Percentiles rank a stretch among this genome's conserved stretches.
Evolutionary conservation across 2,797 vertebrate species (phyloP).

Genomic region (Lateolabrax maculatus): DNA sequence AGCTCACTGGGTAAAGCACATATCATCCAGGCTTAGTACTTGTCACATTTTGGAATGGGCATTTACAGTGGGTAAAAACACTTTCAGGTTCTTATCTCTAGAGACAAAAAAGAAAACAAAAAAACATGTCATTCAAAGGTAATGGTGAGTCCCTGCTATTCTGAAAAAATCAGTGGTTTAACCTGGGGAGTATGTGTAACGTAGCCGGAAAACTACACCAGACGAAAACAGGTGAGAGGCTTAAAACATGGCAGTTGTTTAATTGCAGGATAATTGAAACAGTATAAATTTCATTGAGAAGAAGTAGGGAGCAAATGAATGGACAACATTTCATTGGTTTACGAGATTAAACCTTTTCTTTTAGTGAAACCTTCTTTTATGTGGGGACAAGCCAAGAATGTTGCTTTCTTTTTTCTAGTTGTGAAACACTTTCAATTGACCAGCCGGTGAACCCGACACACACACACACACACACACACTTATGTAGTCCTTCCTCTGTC

Average conservation of each 20-base stretch:
- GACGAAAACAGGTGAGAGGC: neutral
- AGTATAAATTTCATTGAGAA: neutral
- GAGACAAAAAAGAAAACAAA: neutral
- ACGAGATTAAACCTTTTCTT: constrained; percentile 28
- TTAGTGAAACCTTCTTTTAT: constrained; percentile 13
- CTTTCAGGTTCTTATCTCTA: neutral
- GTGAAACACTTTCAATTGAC: constrained; percentile 67
- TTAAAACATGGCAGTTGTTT: constrained; percentile 4
- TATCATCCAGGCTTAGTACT: no score
- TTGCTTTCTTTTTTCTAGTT: constrained; percentile 12
- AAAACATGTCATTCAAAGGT: neutral
- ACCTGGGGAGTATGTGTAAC: neutral
- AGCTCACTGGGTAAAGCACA: no score
- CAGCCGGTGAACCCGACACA: constrained; percentile 76
- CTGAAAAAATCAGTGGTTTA: neutral
- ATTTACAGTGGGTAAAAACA: neutral
- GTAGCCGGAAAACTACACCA: neutral
- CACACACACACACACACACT: constrained; percentile 37
- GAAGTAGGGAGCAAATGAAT: constrained; percentile 16
- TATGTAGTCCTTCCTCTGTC: constrained; percentile 44
- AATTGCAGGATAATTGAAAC: neutral
- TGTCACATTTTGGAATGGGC: no score
- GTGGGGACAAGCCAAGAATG: constrained; percentile 32
- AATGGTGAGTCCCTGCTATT: neutral
- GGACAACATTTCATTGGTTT: constrained; percentile 11